Evolutionary conservation across 2,888 invertebrate genomes (phyloP), one percentile per base, ranked within the genome.

Genomic region (Thereva nobilitata): DNA sequence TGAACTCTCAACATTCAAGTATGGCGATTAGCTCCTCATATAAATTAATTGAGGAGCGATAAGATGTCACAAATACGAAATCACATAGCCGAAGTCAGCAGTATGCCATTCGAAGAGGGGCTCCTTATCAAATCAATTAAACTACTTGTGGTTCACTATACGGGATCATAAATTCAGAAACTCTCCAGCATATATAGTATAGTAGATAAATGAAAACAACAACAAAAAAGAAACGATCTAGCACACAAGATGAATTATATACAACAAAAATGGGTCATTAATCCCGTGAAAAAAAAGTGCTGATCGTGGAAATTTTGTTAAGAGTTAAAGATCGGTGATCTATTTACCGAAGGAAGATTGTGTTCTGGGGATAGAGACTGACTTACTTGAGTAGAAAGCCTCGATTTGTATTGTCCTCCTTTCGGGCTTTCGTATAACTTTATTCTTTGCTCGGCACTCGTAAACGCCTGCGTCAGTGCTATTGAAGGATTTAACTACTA

Each of bases 401-500:
- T 77, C 78, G 74, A 81, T 79, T 74, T 77, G 74, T 70, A 80
- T 79, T 72, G 76, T 75, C 71, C 77, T 77, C 69, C 74, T 78
- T 72, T 77, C 77, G 72, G 80, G 75, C 70, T 72, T 75, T 72
- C 76, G 76, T 74, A 76, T 77, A 72, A 77, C 77, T 76, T 80
- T 80, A 74, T 82, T 80, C 78, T 87, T 88, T 71, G 92, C 92
- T 76, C 90, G 84, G 82, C 93, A 93, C 83, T 92, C 90, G 83
- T 93, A 93, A 76, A 83, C 83, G 76, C 92, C 93, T 74, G 87
- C 85, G 83, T 92, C 91, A 80, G 89, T 86, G 75, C 84, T 85
- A 77, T 86, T 86, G 75, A 89, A 88, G 77, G 88, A 87, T 78
- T 86, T 86, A 83, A 93, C 90, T 79, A 89, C 87, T 82, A 93